phyloP scores from a whole-genome alignment of 2,888 invertebrate genomes.

The Fissipunctia ypsillon region DNA sequence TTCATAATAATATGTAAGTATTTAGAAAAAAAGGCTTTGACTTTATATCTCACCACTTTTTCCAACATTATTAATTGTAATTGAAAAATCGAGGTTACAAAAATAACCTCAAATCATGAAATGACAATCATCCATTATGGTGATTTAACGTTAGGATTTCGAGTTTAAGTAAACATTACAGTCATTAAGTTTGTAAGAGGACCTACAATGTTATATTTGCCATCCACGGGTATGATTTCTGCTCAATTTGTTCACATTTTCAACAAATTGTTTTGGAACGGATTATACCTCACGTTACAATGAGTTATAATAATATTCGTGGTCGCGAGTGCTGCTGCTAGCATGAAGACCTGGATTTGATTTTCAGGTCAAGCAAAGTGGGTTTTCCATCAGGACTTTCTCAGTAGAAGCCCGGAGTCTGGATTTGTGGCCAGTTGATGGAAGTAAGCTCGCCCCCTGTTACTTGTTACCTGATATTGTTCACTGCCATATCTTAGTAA shows the following conservation, averaged over 20 bases:
- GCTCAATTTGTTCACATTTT: neutral
- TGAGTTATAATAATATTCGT: neutral
- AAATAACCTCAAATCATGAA: neutral
- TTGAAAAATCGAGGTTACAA: neutral
- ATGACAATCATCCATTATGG: neutral
- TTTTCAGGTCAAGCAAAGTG: neutral
- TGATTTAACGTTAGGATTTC: neutral
- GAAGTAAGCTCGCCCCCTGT: too few species aligned
- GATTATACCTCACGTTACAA: neutral
- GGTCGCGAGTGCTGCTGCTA: neutral
- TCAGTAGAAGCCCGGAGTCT: neutral
- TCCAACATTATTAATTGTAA: neutral
- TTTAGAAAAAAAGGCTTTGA: neutral
- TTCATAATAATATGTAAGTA: neutral
- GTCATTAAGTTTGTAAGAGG: neutral
- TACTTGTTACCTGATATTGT: too few species aligned
- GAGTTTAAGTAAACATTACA: neutral
- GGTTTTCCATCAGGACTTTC: neutral
- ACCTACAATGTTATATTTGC: neutral
- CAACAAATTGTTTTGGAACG: neutral
- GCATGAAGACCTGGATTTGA: too few species aligned
- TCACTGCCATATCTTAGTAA: neutral
- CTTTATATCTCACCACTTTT: neutral
- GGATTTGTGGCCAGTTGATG: neutral
- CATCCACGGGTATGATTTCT: neutral